A percentile compares a stretch with the other conserved stretches of the same genome.
phyloP scores from a whole-genome alignment of 2,888 invertebrate species.

The Drosophila merina region DNA sequence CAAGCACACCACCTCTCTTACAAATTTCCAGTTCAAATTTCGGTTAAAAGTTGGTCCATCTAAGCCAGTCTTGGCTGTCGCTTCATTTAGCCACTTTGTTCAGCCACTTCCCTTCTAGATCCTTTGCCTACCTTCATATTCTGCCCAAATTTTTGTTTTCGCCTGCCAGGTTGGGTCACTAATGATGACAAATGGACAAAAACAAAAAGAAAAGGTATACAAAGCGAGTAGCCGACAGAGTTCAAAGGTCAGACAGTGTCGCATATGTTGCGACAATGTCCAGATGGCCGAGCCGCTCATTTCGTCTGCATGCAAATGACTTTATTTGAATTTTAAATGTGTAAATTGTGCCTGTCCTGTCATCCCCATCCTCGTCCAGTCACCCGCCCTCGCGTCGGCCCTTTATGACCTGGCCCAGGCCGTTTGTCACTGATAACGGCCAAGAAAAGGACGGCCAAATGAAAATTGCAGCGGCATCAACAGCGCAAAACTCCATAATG shows the following conservation, averaged over 20 bases:
- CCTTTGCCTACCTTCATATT: conserved; percentile 22
- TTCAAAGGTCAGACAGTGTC: conserved; percentile 67
- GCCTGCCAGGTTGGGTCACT: conserved; percentile 57
- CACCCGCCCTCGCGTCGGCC: not conserved
- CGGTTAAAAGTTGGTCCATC: not conserved
- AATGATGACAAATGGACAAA: conserved; percentile 75
- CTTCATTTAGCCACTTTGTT: conserved; percentile 30
- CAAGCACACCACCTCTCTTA: not conserved
- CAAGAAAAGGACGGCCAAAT: conserved; percentile 53
- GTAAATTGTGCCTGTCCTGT: conserved; percentile 64
- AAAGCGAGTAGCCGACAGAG: conserved; percentile 25
- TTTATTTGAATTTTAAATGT: conserved; percentile 78
- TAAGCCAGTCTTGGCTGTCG: conserved; percentile 35
- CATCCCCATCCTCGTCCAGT: conserved; percentile 22
- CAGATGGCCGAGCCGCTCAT: conserved; percentile 52
- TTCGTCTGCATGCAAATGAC: conserved; percentile 77
- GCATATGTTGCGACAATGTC: conserved; percentile 68
- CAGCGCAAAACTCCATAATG: conserved; percentile 43
- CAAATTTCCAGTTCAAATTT: not conserved
- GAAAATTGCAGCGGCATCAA: conserved; percentile 66
- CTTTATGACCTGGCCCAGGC: conserved; percentile 73
- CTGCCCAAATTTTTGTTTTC: conserved; percentile 37
- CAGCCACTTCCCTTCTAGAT: not conserved
- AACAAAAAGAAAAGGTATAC: conserved; percentile 31
- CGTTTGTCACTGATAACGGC: conserved; percentile 77